Percentiles rank a stretch among this genome's conserved stretches.
phyloP scores from a whole-genome alignment of 2,113 vertebrate genomes.

The Pterocles burchelli region DNA sequence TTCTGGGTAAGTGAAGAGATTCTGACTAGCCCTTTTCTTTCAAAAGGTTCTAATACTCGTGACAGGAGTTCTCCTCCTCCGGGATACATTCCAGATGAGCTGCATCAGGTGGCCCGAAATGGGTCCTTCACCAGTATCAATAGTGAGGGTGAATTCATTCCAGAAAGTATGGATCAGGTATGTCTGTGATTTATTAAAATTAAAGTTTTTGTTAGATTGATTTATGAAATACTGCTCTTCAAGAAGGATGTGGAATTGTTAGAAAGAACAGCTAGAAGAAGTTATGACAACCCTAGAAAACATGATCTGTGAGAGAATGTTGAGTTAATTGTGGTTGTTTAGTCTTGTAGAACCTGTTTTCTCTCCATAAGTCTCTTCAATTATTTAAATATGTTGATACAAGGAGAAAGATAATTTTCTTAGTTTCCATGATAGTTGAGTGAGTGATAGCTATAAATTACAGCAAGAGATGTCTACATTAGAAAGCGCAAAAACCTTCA shows the following conservation, averaged over 20 bases:
- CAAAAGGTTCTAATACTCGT: constrained; percentile 84
- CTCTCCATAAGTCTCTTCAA: background rate
- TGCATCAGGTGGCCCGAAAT: constrained; percentile 94
- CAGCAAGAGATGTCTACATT: background rate
- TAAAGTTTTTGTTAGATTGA: background rate
- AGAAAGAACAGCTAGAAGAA: background rate
- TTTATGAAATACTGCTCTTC: background rate
- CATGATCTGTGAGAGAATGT: background rate
- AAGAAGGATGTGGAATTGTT: background rate
- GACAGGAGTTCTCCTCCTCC: constrained; percentile 97
- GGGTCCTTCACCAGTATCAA: constrained; percentile 99
- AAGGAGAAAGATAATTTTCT: background rate
- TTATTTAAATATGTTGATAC: background rate
- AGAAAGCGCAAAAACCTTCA: background rate
- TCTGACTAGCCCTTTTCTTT: constrained; percentile 13
- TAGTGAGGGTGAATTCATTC: constrained; percentile 99
- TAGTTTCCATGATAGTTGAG: background rate
- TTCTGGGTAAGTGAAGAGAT: background rate
- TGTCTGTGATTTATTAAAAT: background rate
- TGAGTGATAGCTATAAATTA: background rate
- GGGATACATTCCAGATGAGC: constrained; percentile 96
- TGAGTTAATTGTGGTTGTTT: background rate
- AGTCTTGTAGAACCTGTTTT: background rate
- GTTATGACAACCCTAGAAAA: background rate
- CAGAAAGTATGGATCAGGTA: constrained; percentile 99